Evolutionary conservation across 2,797 vertebrate genomes (phyloP).

Genomic region (Petrocephalus sullivani): DNA sequence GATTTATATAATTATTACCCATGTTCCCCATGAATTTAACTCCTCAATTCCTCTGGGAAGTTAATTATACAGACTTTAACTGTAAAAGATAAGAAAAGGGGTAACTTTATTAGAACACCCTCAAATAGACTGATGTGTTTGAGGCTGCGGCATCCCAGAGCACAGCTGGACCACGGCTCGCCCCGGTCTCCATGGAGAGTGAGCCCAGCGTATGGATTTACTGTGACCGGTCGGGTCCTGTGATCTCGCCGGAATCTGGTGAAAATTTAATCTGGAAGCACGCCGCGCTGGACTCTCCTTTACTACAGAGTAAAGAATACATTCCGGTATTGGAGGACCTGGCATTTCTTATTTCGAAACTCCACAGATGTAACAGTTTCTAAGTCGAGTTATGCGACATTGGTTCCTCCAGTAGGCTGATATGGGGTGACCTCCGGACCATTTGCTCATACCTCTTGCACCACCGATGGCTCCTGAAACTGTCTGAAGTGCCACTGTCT

Average conservation of each 20-base stretch:
- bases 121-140: not conserved
- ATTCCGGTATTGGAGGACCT: not conserved
- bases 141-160: not conserved
- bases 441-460: not conserved
- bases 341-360: constrained; percentile 2
- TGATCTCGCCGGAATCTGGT: constrained; percentile 7
- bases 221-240: not conserved
- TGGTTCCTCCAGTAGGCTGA: not conserved
- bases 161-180: not conserved
- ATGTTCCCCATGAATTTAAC: not conserved
- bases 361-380: not conserved
- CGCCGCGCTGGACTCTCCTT: not conserved
- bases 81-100: not conserved
- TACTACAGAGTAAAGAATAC: not conserved
- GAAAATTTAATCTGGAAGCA: constrained; percentile 13
- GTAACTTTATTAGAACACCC: not conserved
- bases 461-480: not conserved
- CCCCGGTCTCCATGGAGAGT: not conserved
- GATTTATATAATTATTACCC: not conserved
- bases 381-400: not conserved
- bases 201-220: not conserved
- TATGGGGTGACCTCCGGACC: not conserved
- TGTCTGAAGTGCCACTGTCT: not conserved
- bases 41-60: not conserved
- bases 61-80: not conserved